Percentiles rank a stretch among this genome's conserved stretches.
Evolutionary conservation across 1,140 invertebrate species (phyloP).

Genomic region (Gryon sp.): DNA sequence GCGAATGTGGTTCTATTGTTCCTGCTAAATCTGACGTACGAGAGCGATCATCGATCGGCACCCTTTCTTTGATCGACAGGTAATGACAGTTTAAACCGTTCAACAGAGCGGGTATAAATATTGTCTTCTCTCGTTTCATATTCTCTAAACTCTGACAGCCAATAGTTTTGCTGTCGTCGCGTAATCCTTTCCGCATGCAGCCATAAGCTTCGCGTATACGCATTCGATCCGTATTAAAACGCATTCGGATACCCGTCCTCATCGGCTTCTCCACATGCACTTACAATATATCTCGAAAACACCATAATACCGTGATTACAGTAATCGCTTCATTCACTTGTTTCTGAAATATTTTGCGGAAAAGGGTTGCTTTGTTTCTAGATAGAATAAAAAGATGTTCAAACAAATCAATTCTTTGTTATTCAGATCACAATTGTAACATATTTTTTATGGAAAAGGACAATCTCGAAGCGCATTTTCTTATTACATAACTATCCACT

Average conservation of each 20-base stretch:
- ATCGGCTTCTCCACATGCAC: slow-evolving; percentile 56
- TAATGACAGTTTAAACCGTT: slow-evolving; percentile 69
- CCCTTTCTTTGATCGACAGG: slow-evolving; percentile 69
- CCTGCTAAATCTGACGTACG: slow-evolving; percentile 72
- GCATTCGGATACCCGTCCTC: slow-evolving; percentile 62
- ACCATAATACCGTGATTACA: slow-evolving; percentile 57
- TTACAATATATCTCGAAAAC: slow-evolving; percentile 62
- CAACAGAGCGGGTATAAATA: slow-evolving; percentile 53
- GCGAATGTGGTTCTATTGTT: slow-evolving; percentile 68
- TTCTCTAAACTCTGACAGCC: slow-evolving; percentile 42
- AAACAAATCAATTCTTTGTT: too few species aligned
- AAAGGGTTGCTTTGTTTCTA: slow-evolving; percentile 25
- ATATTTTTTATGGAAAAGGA: too few species aligned
- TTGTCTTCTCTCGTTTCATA: slow-evolving; percentile 56
- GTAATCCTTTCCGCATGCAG: slow-evolving; percentile 68
- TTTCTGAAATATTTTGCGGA: slow-evolving; percentile 34
- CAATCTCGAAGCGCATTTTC: too few species aligned
- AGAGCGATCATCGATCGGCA: slow-evolving; percentile 73
- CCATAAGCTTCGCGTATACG: slow-evolving; percentile 64
- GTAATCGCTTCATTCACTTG: slow-evolving; percentile 59
- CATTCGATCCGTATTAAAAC: slow-evolving; percentile 67
- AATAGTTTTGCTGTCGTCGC: slow-evolving; percentile 53
- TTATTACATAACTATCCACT: too few species aligned
- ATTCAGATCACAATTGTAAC: too few species aligned
- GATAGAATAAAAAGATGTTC: neutral